Evolutionary conservation across 2,888 invertebrate species (phyloP).

Genomic region (Drosophila gaucha): DNA sequence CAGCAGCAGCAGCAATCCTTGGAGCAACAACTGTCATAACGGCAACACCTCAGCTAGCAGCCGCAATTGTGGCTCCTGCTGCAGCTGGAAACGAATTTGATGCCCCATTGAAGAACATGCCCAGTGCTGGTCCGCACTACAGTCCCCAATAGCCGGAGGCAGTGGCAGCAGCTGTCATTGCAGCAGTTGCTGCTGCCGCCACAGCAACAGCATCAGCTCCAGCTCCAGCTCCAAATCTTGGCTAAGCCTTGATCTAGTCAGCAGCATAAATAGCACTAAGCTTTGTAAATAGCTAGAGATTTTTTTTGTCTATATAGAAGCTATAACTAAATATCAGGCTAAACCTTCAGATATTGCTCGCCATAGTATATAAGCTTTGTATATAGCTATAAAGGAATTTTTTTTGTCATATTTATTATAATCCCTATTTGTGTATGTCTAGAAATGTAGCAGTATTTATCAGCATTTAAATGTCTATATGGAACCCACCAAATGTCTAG

Average conservation of each 20-base stretch:
- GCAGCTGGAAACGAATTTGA: conserved; percentile 88
- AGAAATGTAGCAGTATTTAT: neutral
- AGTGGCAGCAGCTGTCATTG: conserved; percentile 3
- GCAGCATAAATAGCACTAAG: neutral
- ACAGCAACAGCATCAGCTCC: too few relatives aligned
- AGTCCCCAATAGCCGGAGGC: conserved; percentile 59
- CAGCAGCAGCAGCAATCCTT: neutral
- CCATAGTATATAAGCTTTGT: neutral
- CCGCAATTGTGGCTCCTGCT: neutral
- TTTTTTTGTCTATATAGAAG: conserved; percentile 9
- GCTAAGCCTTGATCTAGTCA: neutral
- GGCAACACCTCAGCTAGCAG: neutral
- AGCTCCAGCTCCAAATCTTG: neutral
- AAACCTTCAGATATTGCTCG: neutral
- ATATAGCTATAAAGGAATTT: neutral
- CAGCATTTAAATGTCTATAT: neutral
- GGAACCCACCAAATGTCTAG: conserved; percentile 5
- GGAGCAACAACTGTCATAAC: conserved; percentile 83
- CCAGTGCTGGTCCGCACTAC: conserved; percentile 91
- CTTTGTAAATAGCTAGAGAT: neutral
- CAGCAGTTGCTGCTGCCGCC: neutral
- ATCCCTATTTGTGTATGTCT: neutral
- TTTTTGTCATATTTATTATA: neutral
- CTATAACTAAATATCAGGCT: neutral
- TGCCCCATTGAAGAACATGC: conserved; percentile 93